These are phyloP conservation scores for Scaptomyza flava DNA, from an alignment of 2,888 invertebrate genomes.

Conservation along the genomic window DNA sequence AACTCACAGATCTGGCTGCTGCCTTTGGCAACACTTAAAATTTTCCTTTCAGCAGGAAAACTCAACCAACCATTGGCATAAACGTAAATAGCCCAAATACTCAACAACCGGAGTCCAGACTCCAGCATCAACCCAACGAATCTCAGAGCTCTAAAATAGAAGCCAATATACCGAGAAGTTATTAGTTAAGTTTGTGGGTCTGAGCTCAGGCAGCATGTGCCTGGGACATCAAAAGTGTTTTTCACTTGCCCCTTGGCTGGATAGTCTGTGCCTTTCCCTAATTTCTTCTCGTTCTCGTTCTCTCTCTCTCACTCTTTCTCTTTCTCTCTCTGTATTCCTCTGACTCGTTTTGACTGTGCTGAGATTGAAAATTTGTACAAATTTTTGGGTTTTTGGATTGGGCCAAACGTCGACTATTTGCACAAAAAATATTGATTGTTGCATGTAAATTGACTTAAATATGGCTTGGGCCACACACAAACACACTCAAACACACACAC, in stretches of 20 bases:
- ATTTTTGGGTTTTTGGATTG: conserved; percentile 18
- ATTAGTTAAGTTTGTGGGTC: conserved; percentile 57
- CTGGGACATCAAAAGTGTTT: conserved; percentile 29
- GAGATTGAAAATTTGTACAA: conserved; percentile 54
- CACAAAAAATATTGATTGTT: conserved; percentile 70
- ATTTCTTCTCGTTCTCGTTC: not conserved
- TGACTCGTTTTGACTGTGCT: not conserved
- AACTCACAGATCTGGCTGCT: not conserved
- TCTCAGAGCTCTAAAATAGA: conserved; percentile 3
- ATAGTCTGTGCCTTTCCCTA: not conserved
- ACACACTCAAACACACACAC: conserved; percentile 20
- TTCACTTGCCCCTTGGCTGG: not conserved
- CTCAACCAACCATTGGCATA: conserved; percentile 2
- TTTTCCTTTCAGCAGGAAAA: not conserved
- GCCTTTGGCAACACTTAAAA: not conserved
- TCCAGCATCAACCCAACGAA: not conserved
- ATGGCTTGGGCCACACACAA: conserved; percentile 32
- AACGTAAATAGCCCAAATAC: conserved; percentile 8
- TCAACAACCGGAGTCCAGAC: not conserved
- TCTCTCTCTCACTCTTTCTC: not conserved
- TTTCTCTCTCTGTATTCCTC: not conserved
- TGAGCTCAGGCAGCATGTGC: conserved; percentile 22
- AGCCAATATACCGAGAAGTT: conserved; percentile 52
- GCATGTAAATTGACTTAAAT: conserved; percentile 72
- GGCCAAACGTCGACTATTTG: conserved; percentile 58